Percentiles rank a stretch among this genome's conserved stretches.
phyloP scores from a whole-genome alignment of 2,113 vertebrate genomes.

The Mesoclemmys tuberculata region DNA sequence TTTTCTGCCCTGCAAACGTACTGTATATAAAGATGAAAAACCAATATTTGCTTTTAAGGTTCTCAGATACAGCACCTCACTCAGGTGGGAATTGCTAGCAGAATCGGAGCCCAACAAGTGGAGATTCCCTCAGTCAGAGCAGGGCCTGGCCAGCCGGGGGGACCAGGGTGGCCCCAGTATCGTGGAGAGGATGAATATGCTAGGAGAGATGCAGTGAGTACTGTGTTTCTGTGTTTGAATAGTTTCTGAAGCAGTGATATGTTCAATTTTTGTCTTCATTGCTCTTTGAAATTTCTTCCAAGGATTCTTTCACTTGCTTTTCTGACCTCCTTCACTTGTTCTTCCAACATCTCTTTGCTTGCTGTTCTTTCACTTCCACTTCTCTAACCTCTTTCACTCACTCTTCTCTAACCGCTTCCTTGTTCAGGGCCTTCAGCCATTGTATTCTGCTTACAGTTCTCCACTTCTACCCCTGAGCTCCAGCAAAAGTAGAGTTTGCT shows the following conservation, averaged over 20 bases:
- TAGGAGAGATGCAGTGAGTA: conserved; percentile 91
- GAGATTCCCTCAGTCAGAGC: conserved; percentile 82
- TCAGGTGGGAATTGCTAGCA: conserved; percentile 91
- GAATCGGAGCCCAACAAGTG: conserved; percentile 87
- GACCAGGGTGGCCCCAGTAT: conserved; percentile 87
- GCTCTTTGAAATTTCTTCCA: conserved; percentile 45
- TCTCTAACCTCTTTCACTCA: conserved; percentile 48
- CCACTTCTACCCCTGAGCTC: conserved; percentile 54
- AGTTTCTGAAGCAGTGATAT: conserved; percentile 54
- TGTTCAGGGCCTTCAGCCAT: conserved; percentile 52
- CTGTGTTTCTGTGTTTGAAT: conserved; percentile 64
- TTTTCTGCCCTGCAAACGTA: conserved; percentile 70
- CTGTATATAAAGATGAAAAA: conserved; percentile 73
- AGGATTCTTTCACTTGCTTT: conserved; percentile 68
- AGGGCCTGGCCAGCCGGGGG: conserved; percentile 84
- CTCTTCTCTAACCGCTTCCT: conserved; percentile 42
- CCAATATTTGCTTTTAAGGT: conserved; percentile 82
- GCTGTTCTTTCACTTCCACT: conserved; percentile 43
- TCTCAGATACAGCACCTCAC: conserved; percentile 94
- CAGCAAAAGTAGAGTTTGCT: conserved; percentile 61
- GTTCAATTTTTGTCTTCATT: conserved; percentile 62
- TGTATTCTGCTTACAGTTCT: conserved; percentile 41
- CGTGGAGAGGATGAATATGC: conserved; percentile 85
- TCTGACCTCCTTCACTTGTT: conserved; percentile 67
- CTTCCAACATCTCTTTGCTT: conserved; percentile 45